These are phyloP conservation scores for Oreotrochilus melanogaster DNA, from an alignment of 2,113 vertebrate genomes.

Conservation along the genomic window DNA sequence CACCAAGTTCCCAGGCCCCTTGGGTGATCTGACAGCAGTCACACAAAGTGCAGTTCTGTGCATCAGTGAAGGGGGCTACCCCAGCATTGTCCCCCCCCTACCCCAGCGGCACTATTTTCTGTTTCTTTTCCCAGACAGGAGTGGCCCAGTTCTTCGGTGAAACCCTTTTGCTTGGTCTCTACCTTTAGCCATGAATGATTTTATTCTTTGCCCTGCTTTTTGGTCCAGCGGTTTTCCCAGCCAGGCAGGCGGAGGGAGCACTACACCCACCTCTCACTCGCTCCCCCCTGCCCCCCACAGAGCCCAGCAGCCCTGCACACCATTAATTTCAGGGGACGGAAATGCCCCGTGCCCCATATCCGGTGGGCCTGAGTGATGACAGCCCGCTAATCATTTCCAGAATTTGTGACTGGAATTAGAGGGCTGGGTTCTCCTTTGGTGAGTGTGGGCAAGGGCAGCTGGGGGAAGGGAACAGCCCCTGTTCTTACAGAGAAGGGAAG, in stretches of 20 bases:
- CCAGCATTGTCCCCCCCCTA: neutral
- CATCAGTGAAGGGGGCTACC: conserved; percentile 12
- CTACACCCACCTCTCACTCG: neutral
- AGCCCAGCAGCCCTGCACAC: conserved; percentile 6
- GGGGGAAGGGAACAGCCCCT: neutral
- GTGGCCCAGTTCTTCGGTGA: neutral
- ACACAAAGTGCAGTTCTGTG: neutral
- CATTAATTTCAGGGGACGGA: conserved; percentile 30
- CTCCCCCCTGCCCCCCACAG: neutral
- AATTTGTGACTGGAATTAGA: conserved; percentile 45
- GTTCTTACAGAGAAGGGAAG: neutral
- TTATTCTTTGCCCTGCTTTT: conserved; percentile 40
- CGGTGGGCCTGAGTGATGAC: conserved; percentile 39
- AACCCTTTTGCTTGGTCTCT: conserved; percentile 8
- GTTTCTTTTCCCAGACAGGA: conserved; percentile 8
- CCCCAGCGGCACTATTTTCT: neutral
- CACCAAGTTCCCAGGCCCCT: conserved; percentile 24
- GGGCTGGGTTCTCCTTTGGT: neutral
- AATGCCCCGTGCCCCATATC: conserved; percentile 21
- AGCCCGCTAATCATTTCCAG: conserved; percentile 54
- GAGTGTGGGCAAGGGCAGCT: neutral
- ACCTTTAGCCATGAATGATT: conserved; percentile 45
- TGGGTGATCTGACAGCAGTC: neutral
- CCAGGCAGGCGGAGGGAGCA: accelerated
- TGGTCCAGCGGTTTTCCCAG: conserved; percentile 63